phyloP scores from a whole-genome alignment of 1,140 invertebrate genomes.

The Polyergus mexicanus region DNA sequence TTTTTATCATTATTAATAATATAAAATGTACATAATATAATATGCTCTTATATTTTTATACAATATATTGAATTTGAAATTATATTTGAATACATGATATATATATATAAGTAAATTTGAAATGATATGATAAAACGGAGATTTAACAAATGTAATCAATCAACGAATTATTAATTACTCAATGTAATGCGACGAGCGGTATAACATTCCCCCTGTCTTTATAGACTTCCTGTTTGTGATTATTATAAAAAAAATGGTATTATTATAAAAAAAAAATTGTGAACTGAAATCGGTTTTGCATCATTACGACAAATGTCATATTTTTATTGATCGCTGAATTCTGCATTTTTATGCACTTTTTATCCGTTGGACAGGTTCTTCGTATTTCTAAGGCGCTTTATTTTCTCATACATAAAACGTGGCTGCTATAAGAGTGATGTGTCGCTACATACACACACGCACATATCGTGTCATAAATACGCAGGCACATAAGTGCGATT shows the following conservation, averaged over 20 bases:
- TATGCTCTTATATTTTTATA: not conserved
- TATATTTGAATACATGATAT: not conserved
- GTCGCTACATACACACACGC: not conserved
- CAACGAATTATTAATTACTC: not conserved
- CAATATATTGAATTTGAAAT: not conserved
- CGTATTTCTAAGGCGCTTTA: slow-evolving; percentile 9
- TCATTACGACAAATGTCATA: slow-evolving; percentile 22
- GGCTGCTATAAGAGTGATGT: slow-evolving; percentile 54
- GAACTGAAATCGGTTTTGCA: not conserved
- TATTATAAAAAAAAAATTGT: slow-evolving; percentile 8
- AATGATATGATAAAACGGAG: not conserved
- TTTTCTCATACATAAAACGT: slow-evolving; percentile 28
- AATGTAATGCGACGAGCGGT: not conserved
- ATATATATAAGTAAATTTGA: not conserved
- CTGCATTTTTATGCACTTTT: not conserved
- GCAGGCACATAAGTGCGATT: slow-evolving; percentile 33
- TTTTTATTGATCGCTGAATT: slow-evolving; percentile 26
- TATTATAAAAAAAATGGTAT: not conserved
- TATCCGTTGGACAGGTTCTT: slow-evolving; percentile 54
- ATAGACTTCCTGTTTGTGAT: not conserved
- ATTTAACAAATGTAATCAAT: not conserved
- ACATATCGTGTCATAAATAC: slow-evolving; percentile 63
- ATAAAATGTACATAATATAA: not conserved
- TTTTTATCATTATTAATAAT: too few relatives aligned
- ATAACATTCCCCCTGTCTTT: not conserved